These are phyloP conservation scores for Coendou prehensilis DNA, from an alignment of 2,797 vertebrate genomes.

Conservation along the genomic window DNA sequence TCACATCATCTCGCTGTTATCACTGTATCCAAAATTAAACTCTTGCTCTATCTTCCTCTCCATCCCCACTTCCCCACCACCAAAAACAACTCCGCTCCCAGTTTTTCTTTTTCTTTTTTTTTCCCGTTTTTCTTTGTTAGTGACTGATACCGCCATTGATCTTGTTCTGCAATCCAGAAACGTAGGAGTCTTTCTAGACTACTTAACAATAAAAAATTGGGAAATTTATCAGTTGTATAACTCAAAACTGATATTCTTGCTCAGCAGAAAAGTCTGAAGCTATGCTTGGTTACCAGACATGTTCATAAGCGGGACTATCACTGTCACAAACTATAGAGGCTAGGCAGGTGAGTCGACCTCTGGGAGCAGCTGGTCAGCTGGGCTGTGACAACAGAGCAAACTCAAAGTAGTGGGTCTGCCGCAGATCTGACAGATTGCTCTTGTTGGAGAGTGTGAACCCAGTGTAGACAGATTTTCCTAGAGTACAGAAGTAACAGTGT, in stretches of 20 bases:
- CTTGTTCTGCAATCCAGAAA: background rate
- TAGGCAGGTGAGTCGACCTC: background rate
- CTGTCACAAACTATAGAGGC: background rate
- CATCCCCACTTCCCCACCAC: too few species aligned
- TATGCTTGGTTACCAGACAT: background rate
- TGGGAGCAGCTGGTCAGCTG: background rate
- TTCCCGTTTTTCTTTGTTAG: background rate
- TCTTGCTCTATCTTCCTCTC: background rate
- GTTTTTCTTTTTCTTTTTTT: background rate
- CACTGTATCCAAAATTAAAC: background rate
- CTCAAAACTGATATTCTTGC: background rate
- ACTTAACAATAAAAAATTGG: conserved; percentile 17
- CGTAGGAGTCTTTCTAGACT: background rate
- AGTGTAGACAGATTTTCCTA: conserved; percentile 1
- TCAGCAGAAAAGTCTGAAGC: background rate
- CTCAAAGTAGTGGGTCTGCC: background rate
- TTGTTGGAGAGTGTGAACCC: background rate
- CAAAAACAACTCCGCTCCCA: background rate
- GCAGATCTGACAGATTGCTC: background rate
- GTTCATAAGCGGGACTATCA: background rate
- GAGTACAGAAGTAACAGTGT: background rate
- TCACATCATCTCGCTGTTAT: background rate
- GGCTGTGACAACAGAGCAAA: background rate
- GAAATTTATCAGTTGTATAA: background rate
- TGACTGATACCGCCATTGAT: background rate